Evolutionary conservation across 2,797 vertebrate genomes (phyloP).

Genomic region (Cuniculus paca): DNA sequence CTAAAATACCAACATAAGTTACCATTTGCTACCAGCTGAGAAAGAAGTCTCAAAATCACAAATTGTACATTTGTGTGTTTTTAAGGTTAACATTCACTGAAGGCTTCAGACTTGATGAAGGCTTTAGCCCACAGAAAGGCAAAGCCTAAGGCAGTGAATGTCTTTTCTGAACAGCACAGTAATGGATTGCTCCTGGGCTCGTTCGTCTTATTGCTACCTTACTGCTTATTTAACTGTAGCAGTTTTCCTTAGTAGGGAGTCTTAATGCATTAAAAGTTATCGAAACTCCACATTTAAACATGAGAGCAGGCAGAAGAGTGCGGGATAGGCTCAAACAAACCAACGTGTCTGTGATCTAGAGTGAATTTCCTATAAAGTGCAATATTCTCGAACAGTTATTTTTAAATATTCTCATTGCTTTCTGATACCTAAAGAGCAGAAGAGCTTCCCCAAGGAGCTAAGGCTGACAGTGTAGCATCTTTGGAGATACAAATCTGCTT

Average conservation of each 20-base stretch:
- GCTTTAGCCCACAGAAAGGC: slow-evolving; percentile 19
- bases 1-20: background rate
- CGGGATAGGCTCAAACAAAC: background rate
- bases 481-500: background rate
- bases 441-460: background rate
- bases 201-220: slow-evolving; percentile 27
- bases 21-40: background rate
- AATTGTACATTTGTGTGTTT: slow-evolving; percentile 21
- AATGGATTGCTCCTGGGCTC: background rate
- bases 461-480: background rate
- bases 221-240: slow-evolving; percentile 67
- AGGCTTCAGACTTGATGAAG: slow-evolving; percentile 26
- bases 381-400: slow-evolving; percentile 47
- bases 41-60: slow-evolving; percentile 38
- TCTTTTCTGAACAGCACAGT: slow-evolving; percentile 46
- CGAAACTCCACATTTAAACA: slow-evolving; percentile 57
- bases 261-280: slow-evolving; percentile 35
- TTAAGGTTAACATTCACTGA: slow-evolving; percentile 58
- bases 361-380: background rate
- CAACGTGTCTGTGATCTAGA: background rate
- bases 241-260: slow-evolving; percentile 59
- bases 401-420: slow-evolving; percentile 53
- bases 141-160: background rate
- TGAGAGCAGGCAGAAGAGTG: slow-evolving; percentile 21
- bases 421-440: background rate